phyloP scores from a whole-genome alignment of 2,797 vertebrate genomes.

The Cichlasoma orientale region DNA sequence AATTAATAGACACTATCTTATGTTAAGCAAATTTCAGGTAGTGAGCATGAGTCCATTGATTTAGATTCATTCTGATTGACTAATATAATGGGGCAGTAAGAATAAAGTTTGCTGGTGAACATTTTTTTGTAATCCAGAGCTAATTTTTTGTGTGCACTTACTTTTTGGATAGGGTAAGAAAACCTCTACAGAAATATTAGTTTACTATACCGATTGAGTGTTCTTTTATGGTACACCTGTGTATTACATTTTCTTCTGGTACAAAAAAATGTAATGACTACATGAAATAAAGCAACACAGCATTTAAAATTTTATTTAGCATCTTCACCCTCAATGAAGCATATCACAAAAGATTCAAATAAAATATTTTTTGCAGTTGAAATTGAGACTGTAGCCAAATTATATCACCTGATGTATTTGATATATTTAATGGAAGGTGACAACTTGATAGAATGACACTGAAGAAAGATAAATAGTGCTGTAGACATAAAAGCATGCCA shows the following conservation, averaged over 20 bases:
- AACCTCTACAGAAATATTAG: too few relatives aligned
- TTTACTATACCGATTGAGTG: neutral
- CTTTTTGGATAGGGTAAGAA: too few relatives aligned
- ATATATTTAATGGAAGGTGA: neutral
- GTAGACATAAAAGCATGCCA: conserved; percentile 7
- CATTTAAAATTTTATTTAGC: neutral
- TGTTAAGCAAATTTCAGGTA: too few relatives aligned
- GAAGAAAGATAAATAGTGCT: neutral
- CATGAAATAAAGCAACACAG: neutral
- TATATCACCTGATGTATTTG: neutral
- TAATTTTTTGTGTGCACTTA: too few relatives aligned
- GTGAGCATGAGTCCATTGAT: too few relatives aligned
- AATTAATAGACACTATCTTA: too few relatives aligned
- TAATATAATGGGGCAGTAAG: too few relatives aligned
- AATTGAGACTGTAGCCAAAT: neutral
- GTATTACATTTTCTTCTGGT: neutral
- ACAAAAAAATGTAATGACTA: conserved; percentile 1
- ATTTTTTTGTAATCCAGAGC: too few relatives aligned
- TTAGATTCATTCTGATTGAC: too few relatives aligned
- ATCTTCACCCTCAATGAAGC: neutral
- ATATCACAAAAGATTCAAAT: neutral
- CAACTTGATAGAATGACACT: neutral
- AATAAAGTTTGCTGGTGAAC: too few relatives aligned
- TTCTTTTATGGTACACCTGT: conserved; percentile 3
- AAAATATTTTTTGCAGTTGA: neutral